Percentiles rank a stretch among this genome's conserved stretches.
Evolutionary conservation across 2,888 invertebrate genomes (phyloP).

Genomic region (Meteorus cinctellus): DNA sequence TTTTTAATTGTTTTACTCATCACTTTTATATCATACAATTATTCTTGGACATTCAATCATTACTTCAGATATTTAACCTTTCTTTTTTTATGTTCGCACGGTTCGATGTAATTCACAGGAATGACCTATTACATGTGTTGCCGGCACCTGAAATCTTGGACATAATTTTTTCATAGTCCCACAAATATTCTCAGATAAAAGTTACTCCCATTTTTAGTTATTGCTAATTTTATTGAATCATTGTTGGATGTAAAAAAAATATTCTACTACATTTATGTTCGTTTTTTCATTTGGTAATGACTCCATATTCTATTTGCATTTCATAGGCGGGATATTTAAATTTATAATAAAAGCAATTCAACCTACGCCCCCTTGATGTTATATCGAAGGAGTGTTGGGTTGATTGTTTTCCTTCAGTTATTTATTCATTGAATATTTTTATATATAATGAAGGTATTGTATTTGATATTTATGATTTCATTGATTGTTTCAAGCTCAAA

Average conservation of each 20-base stretch:
- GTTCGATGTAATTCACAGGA: not conserved
- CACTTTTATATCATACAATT: slow-evolving; percentile 1
- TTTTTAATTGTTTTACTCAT: not conserved
- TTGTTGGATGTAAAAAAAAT: not conserved
- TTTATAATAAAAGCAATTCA: not conserved
- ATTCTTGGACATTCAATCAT: not conserved
- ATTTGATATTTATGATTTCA: not conserved
- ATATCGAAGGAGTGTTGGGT: not conserved
- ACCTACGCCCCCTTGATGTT: not conserved
- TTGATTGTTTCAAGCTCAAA: slow-evolving; percentile 70
- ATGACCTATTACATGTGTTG: not conserved
- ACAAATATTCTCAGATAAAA: not conserved
- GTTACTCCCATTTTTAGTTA: not conserved
- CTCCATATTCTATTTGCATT: slow-evolving; percentile 13
- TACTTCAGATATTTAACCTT: not conserved
- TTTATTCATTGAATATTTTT: slow-evolving; percentile 17
- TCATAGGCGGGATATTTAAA: slow-evolving; percentile 35
- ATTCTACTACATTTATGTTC: not conserved
- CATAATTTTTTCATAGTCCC: not conserved
- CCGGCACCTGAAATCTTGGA: not conserved
- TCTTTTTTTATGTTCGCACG: not conserved
- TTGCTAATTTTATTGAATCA: not conserved
- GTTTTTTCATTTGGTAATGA: slow-evolving; percentile 7
- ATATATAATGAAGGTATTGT: not conserved
- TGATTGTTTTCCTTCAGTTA: not conserved